These are phyloP conservation scores for Rhinophrynus dorsalis DNA, from an alignment of 2,797 vertebrate species.

Conservation along the genomic window DNA sequence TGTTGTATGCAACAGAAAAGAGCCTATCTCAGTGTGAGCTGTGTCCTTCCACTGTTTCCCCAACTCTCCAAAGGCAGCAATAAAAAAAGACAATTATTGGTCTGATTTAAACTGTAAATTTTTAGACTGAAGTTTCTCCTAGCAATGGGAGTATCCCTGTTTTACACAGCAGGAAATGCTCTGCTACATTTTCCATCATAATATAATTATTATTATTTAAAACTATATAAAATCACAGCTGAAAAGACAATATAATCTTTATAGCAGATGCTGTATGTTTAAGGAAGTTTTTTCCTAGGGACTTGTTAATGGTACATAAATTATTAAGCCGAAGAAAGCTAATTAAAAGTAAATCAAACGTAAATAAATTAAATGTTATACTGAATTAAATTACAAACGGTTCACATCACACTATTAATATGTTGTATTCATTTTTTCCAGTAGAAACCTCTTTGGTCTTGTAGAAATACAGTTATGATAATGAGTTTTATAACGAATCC, in stretches of 20 bases:
- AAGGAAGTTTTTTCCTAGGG: neutral
- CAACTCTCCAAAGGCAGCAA: too few relatives aligned
- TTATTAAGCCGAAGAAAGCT: conserved; percentile 10
- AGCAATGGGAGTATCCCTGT: too few relatives aligned
- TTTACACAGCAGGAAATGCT: too few relatives aligned
- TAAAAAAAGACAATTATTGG: too few relatives aligned
- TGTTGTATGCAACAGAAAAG: too few relatives aligned
- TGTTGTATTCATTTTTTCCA: neutral
- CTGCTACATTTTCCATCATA: too few relatives aligned
- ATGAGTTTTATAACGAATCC: conserved; percentile 12
- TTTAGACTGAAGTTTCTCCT: too few relatives aligned
- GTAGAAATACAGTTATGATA: conserved; percentile 8
- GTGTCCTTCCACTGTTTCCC: too few relatives aligned
- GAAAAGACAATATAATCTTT: neutral
- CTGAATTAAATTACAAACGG: conserved; percentile 27
- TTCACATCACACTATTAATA: conserved; percentile 14
- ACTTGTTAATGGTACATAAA: neutral
- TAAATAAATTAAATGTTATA: conserved; percentile 36
- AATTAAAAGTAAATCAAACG: conserved; percentile 36
- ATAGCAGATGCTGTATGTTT: neutral
- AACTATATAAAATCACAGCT: neutral
- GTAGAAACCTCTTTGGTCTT: conserved; percentile 20
- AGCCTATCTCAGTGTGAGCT: too few relatives aligned
- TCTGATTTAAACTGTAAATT: too few relatives aligned
- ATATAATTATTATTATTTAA: neutral